phyloP scores from a whole-genome alignment of 2,113 vertebrate genomes.

The Anarhynchus alexandrinus region DNA sequence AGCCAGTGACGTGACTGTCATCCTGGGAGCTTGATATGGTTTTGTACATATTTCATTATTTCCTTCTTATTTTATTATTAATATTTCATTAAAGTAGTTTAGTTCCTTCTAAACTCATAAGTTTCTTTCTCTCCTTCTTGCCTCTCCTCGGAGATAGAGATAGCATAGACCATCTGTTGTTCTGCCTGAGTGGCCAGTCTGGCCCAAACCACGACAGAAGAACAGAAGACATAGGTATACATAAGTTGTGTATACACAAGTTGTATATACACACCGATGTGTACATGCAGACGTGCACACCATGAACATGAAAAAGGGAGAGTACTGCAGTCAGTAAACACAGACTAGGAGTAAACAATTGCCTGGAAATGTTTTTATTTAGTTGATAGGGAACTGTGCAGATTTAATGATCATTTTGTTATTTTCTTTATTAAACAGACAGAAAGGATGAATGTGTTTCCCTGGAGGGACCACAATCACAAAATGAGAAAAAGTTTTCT shows the following conservation, averaged over 20 bases:
- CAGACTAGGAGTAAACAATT: neutral
- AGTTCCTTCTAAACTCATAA: too few relatives aligned
- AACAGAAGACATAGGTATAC: neutral
- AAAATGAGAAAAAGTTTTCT: conserved; percentile 24
- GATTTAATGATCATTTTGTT: neutral
- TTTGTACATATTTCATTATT: too few relatives aligned
- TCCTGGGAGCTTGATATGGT: too few relatives aligned
- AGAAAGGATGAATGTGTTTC: conserved; percentile 18
- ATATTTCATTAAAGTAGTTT: too few relatives aligned
- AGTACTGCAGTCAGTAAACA: neutral
- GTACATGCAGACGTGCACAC: neutral
- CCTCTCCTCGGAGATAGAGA: too few relatives aligned
- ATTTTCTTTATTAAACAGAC: neutral
- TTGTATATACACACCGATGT: neutral
- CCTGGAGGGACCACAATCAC: neutral
- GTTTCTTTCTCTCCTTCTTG: too few relatives aligned
- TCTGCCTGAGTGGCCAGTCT: too few relatives aligned
- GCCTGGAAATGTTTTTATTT: neutral
- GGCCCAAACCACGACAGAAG: neutral
- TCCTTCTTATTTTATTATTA: too few relatives aligned
- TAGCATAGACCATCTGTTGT: too few relatives aligned
- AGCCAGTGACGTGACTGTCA: too few relatives aligned
- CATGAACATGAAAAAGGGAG: neutral
- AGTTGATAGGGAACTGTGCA: neutral
- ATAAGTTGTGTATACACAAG: neutral